Evolutionary conservation across 2,888 invertebrate species (phyloP).

Genomic region (Drosophila pegasa): DNA sequence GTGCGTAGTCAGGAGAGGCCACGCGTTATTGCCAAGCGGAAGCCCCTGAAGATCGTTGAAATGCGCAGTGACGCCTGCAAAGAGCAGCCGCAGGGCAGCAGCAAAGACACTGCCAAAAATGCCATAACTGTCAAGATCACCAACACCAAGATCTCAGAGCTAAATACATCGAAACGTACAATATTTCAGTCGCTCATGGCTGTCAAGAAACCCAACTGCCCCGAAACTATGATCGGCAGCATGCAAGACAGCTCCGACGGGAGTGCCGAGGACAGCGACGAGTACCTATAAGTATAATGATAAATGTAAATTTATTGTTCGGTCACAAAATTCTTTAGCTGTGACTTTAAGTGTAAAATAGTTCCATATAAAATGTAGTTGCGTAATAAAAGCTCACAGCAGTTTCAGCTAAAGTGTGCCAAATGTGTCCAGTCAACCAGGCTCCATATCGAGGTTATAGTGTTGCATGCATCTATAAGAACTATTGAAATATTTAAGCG

Average conservation of each 20-base stretch:
- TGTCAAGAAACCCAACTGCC: slow-evolving; percentile 40
- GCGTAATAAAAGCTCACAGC: not conserved
- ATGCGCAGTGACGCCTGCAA: not conserved
- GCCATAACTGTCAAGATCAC: not conserved
- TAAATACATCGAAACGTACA: slow-evolving; percentile 7
- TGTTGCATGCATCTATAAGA: too few species aligned
- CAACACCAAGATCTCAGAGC: not conserved
- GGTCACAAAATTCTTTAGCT: not conserved
- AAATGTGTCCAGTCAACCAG: not conserved
- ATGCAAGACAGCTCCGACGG: slow-evolving; percentile 33
- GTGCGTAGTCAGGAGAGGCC: not conserved
- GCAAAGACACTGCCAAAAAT: not conserved
- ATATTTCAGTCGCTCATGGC: slow-evolving; percentile 25
- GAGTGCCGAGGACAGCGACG: slow-evolving; percentile 23
- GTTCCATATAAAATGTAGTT: not conserved
- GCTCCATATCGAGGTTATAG: too few species aligned
- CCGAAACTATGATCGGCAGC: slow-evolving; percentile 51
- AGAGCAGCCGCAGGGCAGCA: slow-evolving; percentile 1
- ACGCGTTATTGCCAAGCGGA: not conserved
- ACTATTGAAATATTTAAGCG: not conserved
- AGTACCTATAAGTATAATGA: slow-evolving; percentile 13
- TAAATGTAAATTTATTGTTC: slow-evolving; percentile 7
- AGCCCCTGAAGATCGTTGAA: slow-evolving; percentile 7
- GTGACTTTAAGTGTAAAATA: not conserved
- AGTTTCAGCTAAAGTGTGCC: not conserved